Evolutionary conservation across 2,113 vertebrate species (phyloP).

Genomic region (Xenotilapia leptura): DNA sequence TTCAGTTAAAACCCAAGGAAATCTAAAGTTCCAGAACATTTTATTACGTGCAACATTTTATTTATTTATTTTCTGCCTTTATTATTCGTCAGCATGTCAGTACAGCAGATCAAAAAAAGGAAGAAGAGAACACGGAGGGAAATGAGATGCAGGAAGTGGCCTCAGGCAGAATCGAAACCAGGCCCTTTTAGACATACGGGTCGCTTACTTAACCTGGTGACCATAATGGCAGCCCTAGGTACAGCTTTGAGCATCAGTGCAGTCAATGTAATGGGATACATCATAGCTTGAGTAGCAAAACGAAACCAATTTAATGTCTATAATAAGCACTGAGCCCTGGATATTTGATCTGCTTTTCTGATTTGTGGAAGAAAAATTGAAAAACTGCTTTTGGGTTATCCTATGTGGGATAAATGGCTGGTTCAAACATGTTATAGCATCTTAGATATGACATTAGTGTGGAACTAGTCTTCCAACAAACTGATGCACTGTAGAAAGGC

Average conservation of each 20-base stretch:
- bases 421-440: not conserved
- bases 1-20: not conserved
- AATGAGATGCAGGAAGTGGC: not conserved
- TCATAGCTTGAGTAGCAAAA: not conserved
- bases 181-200: not conserved
- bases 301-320: not conserved
- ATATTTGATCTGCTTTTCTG: not conserved
- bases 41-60: not conserved
- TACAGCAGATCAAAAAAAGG: not conserved
- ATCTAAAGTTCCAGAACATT: not conserved
- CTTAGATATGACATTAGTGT: not conserved
- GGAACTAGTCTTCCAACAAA: not conserved
- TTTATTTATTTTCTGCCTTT: not conserved
- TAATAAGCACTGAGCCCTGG: not conserved
- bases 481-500: not conserved
- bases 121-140: not conserved
- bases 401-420: not conserved
- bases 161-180: not conserved
- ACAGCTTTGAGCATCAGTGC: not conserved
- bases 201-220: not conserved
- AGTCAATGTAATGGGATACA: not conserved
- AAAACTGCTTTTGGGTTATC: not conserved
- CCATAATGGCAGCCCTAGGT: not conserved
- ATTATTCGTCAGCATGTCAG: not conserved
- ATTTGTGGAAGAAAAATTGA: not conserved